Evolutionary conservation across 2,888 invertebrate genomes (phyloP).

Genomic region (Bhutanitis thaidina): DNA sequence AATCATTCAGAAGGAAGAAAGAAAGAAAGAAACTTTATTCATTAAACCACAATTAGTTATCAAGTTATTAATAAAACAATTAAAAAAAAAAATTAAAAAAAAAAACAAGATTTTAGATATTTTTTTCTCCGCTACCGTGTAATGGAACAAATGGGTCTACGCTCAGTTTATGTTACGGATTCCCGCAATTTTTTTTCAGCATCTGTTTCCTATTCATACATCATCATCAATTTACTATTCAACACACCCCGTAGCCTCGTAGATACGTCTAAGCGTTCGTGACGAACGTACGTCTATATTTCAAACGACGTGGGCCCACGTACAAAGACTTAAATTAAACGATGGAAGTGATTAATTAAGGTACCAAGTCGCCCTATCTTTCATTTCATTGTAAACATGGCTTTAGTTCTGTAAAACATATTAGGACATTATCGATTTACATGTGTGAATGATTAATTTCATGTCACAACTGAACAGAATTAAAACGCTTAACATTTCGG

Average conservation of each 20-base stretch:
- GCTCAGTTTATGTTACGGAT: too few relatives aligned
- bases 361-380: neutral
- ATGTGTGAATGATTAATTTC: neutral
- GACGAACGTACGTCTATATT: slow-evolving; percentile 9
- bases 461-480: too few relatives aligned
- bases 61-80: too few relatives aligned
- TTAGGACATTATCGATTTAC: slow-evolving; percentile 1
- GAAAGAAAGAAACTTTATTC: too few relatives aligned
- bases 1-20: too few relatives aligned
- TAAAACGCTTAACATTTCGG: too few relatives aligned
- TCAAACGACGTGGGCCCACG: slow-evolving; percentile 2
- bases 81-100: too few relatives aligned
- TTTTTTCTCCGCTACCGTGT: too few relatives aligned
- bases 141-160: too few relatives aligned
- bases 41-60: too few relatives aligned
- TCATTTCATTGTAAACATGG: neutral
- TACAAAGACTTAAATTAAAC: slow-evolving; percentile 9
- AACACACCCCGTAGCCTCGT: neutral
- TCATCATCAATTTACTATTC: neutral
- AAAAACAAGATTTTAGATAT: too few relatives aligned
- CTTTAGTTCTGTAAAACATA: neutral
- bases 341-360: slow-evolving; percentile 9
- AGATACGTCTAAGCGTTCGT: neutral
- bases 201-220: neutral
- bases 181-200: too few relatives aligned